Base-by-base conservation (phyloP, 37 sponge, comb jelly and placozoan species). In the Cliona cf. orientalis region DNA sequence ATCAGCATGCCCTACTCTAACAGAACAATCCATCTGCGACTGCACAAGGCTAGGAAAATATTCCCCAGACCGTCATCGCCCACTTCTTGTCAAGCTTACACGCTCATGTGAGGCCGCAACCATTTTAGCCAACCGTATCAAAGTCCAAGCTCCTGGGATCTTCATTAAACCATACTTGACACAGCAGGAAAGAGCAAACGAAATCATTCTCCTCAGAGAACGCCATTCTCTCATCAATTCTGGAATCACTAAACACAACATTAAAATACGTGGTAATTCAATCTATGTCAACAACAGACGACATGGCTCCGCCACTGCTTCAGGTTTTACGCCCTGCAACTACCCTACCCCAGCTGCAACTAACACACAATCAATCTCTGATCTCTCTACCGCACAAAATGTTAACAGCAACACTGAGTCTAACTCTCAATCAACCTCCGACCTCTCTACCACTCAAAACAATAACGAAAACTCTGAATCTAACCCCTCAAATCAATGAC, bases 31-130 rank as follows among this genome's bases (percentile, higher is more conserved):
- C 11, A 33, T 75, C 38, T 21, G 62, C 17, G 76, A 75, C 38
- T 75, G 76, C 40, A 36, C 31, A 31, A 53, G 76, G 17, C 38
- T 75, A 22, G 76, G 76, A 19, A 75, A 75, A 58, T 75, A 66
- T 49, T 19, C 9, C 14, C 14, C 53, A 19, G 9, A 9, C 14
- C 9, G 14, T 9, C 9, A 49, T 49, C 53, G 80, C 6, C 80
- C 80, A 5, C 2, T 80, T 2, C 55, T 80, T 26, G 58, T 80
- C n/a, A 80, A 68, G 29, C 40, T 80, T 6, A 26, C 12, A 2
- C 22, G 80, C 14, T 14, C 23, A 11, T 45, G 34, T 21, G 80
- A 80, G 29, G 80, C 31, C 37, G 1, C 12, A 17, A 3, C 34
- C 3, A 46, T 80, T 45, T 59, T 80, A 22, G 6, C 80, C 26